phyloP scores from a whole-genome alignment of 1,140 invertebrate genomes.

The Diprion similis region DNA sequence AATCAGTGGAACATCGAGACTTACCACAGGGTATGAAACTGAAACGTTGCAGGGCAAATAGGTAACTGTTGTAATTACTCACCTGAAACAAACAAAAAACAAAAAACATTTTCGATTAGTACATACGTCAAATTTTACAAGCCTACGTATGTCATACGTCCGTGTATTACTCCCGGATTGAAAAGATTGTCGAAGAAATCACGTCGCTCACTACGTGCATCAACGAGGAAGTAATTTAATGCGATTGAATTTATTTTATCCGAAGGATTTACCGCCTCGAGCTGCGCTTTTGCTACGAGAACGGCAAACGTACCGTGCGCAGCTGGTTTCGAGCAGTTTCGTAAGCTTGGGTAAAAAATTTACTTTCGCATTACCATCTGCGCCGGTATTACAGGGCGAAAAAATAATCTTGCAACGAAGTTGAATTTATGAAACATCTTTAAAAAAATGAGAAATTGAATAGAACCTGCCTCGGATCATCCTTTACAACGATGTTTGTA shows the following conservation, averaged over 20 bases:
- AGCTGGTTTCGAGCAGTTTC: conserved; percentile 8
- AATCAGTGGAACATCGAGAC: neutral
- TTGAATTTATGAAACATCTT: too few relatives aligned
- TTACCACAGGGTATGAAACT: neutral
- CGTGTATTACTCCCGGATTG: too few relatives aligned
- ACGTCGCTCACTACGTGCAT: too few relatives aligned
- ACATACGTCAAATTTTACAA: neutral
- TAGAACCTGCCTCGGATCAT: too few relatives aligned
- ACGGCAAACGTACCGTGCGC: neutral
- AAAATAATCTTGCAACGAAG: too few relatives aligned
- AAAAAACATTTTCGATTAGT: neutral
- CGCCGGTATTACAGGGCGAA: neutral
- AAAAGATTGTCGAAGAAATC: too few relatives aligned
- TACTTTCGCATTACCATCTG: neutral
- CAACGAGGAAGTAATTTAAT: too few relatives aligned
- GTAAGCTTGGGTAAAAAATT: neutral
- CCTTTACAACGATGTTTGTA: too few relatives aligned
- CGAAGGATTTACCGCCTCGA: too few relatives aligned
- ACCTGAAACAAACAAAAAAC: neutral
- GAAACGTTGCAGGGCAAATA: neutral
- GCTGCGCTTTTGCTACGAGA: neutral
- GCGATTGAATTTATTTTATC: too few relatives aligned
- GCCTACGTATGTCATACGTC: too few relatives aligned
- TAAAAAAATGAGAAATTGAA: too few relatives aligned
- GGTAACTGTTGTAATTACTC: neutral